phyloP scores from a whole-genome alignment of 2,888 invertebrate genomes.

The Anticlea derivata region DNA sequence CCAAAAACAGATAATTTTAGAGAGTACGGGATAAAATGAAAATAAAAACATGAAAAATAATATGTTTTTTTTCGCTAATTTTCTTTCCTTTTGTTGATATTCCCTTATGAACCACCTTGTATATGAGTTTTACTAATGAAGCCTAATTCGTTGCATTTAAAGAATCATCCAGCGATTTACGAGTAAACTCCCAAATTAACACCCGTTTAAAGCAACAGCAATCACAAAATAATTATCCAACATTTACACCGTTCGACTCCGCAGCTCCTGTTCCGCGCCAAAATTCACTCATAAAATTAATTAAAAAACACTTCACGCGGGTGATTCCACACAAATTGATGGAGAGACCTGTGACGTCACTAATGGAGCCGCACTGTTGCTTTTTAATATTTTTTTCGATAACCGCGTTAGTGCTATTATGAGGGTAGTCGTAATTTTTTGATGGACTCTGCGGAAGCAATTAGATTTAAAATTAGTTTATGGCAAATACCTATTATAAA shows the following conservation, averaged over 20 bases:
- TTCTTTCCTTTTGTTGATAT: no score
- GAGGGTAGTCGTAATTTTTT: slow-evolving; percentile 46
- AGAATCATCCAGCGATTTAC: no score
- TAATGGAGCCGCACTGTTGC: slow-evolving; percentile 73
- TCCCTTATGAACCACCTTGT: no score
- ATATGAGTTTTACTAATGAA: no score
- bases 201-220: no score
- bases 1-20: no score
- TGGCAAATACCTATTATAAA: background rate
- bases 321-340: slow-evolving; percentile 80
- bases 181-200: background rate
- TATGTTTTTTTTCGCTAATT: no score
- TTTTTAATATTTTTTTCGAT: slow-evolving; percentile 52
- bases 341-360: slow-evolving; percentile 71
- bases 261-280: slow-evolving; percentile 47
- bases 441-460: slow-evolving; percentile 27
- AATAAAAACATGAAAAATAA: no score
- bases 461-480: slow-evolving; percentile 1
- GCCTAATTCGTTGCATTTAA: no score
- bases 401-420: slow-evolving; percentile 51
- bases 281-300: slow-evolving; percentile 81
- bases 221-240: background rate
- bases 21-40: no score
- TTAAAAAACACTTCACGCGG: slow-evolving; percentile 82
- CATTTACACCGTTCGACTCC: slow-evolving; percentile 39